Base-by-base conservation (phyloP, 2,888 invertebrate genomes). In the Rhagonycha fulva region DNA sequence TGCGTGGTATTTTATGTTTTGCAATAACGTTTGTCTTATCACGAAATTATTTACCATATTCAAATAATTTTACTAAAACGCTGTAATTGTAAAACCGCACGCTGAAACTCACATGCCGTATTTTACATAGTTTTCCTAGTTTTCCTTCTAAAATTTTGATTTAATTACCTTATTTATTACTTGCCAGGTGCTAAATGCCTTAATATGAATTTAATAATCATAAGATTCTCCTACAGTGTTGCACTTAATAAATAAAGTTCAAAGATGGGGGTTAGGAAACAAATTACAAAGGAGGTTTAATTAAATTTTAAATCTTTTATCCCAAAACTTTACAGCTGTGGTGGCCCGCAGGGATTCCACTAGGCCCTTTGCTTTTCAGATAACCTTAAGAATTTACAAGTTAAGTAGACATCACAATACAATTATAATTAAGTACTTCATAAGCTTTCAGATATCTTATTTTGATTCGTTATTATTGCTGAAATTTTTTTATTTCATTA, bases 1-100 rank as follows among this genome's bases (percentile, higher is more conserved):
- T 66, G 63, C 63, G 26, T 4, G 26, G 24, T 66, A 66, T 66
- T 66, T 66, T 66, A 66, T 66, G 63, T 66, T 66, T 66, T 66
- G 63, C 63, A 23, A 66, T 66, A 24, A 66, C 26, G 26, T 26
- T 66, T 66, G 63, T 66, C 63, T 66, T 66, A 66, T 66, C 26
- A 24, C 24, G 26, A 66, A 66, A 66, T 66, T 66, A 66, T 66
- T 66, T 66, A 66, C 63, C 63, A 66, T 26, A 66, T 66, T 66
- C 63, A 66, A 66, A 66, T 66, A 66, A 66, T 66, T 66, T 66
- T 66, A 24, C 63, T 66, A 26, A 66, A 66, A 66, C 26, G 3
- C 24, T 66, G 24, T 26, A 66, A 66, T 66, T 66, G 24, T 66
- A 24, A 47, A 66, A 66, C 63, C 63, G n/a, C 63, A 66, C 63